These are phyloP conservation scores for Neogale vison DNA, from an alignment of 2,113 vertebrate species.

Conservation along the genomic window DNA sequence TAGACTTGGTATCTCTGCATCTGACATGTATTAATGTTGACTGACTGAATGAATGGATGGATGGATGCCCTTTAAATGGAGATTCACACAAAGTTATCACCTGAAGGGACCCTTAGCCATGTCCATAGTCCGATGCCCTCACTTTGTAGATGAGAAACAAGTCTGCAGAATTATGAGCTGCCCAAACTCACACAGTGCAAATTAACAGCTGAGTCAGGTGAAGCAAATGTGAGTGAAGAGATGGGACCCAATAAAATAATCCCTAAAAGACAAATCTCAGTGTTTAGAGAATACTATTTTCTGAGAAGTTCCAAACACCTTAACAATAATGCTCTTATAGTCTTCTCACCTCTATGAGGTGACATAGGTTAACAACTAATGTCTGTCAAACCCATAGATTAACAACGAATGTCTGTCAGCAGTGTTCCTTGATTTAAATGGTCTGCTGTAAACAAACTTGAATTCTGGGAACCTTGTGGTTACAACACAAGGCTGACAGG, in stretches of 20 bases:
- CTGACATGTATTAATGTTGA: accelerated
- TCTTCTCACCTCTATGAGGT: not conserved
- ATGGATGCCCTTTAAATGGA: not conserved
- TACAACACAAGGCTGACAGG: not conserved
- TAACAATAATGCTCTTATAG: not conserved
- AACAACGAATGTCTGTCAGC: not conserved
- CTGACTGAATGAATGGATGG: not conserved
- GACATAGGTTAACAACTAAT: not conserved
- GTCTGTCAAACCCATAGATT: too few relatives aligned
- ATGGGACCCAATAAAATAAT: not conserved
- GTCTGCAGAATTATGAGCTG: not conserved
- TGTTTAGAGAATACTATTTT: not conserved
- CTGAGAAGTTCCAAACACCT: not conserved
- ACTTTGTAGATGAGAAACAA: not conserved
- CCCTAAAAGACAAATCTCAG: not conserved
- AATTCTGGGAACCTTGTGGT: not conserved
- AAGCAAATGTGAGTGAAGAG: not conserved
- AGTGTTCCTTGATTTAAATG: not conserved
- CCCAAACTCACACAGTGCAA: not conserved
- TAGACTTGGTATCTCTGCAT: too few relatives aligned
- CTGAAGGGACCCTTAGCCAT: not conserved
- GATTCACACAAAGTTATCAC: not conserved
- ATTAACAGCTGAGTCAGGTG: not conserved
- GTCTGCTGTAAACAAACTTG: not conserved
- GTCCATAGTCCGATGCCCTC: not conserved